Percentiles rank a stretch among this genome's conserved stretches.
These are phyloP conservation scores for Puntigrus tetrazona DNA, from an alignment of 2,113 vertebrate genomes.

Conservation along the genomic window DNA sequence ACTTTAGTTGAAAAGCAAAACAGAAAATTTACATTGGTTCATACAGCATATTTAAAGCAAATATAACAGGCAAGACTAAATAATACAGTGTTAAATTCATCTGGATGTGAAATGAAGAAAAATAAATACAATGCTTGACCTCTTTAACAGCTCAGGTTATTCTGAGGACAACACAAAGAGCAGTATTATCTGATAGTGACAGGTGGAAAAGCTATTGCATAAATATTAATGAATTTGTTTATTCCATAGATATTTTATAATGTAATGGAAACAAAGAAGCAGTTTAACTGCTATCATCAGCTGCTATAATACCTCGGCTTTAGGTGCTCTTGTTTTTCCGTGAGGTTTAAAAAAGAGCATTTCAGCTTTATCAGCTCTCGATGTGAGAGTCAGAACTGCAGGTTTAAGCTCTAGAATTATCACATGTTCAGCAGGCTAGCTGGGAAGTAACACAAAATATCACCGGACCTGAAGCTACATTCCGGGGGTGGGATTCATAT, in stretches of 20 bases:
- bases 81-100: neutral
- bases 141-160: neutral
- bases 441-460: neutral
- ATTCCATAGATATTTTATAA: neutral
- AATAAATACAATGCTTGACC: neutral
- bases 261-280: neutral
- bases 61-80: neutral
- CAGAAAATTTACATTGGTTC: neutral
- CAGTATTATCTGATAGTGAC: neutral
- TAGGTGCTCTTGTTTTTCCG: neutral
- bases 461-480: neutral
- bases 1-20: neutral
- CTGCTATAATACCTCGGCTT: neutral
- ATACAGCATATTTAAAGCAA: neutral
- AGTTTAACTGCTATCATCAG: neutral
- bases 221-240: neutral
- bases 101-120: neutral
- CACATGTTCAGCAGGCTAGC: neutral
- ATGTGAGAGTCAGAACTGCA: neutral
- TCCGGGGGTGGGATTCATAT: neutral
- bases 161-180: neutral
- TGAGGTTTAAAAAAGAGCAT: neutral
- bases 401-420: neutral
- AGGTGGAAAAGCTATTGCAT: neutral
- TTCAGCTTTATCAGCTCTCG: neutral